Evolutionary conservation across 2,113 vertebrate genomes (phyloP).

Genomic region (Elanus axillaris): DNA sequence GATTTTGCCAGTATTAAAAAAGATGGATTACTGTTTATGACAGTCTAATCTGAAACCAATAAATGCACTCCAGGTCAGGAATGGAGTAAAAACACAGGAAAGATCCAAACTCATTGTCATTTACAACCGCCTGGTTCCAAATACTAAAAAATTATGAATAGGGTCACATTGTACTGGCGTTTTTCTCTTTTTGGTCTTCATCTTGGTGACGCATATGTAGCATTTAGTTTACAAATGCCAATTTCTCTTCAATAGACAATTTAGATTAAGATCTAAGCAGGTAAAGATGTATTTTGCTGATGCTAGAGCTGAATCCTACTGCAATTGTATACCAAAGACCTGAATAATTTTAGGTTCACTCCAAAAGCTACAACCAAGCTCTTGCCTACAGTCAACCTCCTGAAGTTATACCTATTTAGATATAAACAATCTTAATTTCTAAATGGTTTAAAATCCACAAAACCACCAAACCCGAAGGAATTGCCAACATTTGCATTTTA

Average conservation of each 20-base stretch:
- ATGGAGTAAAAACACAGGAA: not conserved
- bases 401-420: not conserved
- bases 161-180: not conserved
- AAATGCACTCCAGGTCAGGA: not conserved
- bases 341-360: not conserved
- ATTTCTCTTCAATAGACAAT: not conserved
- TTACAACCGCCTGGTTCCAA: not conserved
- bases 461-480: not conserved
- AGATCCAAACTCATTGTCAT: not conserved
- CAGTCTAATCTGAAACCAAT: not conserved
- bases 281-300: not conserved
- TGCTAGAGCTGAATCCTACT: not conserved
- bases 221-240: not conserved
- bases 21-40: not conserved
- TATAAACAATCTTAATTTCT: not conserved
- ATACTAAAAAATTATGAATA: not conserved
- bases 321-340: not conserved
- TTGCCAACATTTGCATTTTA: not conserved
- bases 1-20: not conserved
- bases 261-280: not conserved
- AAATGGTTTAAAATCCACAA: not conserved
- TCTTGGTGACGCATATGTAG: not conserved
- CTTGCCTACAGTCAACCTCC: not conserved
- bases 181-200: not conserved
- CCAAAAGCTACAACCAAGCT: not conserved